phyloP scores from a whole-genome alignment of 2,797 vertebrate genomes.

The Agapornis canus region DNA sequence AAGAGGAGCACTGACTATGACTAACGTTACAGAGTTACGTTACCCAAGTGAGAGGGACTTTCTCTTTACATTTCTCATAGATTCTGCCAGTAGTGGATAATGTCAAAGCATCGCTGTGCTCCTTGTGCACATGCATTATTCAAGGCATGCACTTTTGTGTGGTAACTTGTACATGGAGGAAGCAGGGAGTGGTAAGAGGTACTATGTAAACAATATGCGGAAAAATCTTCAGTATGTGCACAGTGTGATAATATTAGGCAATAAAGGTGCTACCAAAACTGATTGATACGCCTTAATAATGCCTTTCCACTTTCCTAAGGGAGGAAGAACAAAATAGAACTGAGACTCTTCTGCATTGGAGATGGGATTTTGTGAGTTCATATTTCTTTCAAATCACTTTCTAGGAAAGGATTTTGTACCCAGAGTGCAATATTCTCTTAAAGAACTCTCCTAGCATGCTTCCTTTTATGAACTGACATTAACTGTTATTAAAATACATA shows the following conservation, averaged over 20 bases:
- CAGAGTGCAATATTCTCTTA: not conserved
- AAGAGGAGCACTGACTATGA: not conserved
- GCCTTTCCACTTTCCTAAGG: constrained; percentile 13
- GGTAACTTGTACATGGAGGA: not conserved
- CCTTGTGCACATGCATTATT: constrained; percentile 33
- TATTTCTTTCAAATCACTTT: constrained; percentile 51
- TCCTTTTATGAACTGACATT: constrained; percentile 33
- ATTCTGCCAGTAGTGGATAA: not conserved
- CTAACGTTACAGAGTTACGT: not conserved
- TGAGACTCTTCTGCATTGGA: not conserved
- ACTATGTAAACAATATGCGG: not conserved
- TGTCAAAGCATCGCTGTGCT: not conserved
- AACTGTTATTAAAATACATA: constrained; percentile 59
- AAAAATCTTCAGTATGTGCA: not conserved
- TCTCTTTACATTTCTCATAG: not conserved
- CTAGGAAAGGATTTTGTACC: constrained; percentile 10
- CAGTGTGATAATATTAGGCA: not conserved
- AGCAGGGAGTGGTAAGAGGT: not conserved
- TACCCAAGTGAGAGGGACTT: not conserved
- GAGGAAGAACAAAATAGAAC: not conserved
- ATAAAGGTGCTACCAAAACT: constrained; percentile 45
- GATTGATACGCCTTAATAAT: constrained; percentile 44
- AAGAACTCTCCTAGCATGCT: not conserved
- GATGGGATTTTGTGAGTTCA: not conserved
- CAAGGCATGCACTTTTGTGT: not conserved